phyloP scores from a whole-genome alignment of 53 echinoderm and acorn worm genomes.

The Holothuria scabra region DNA sequence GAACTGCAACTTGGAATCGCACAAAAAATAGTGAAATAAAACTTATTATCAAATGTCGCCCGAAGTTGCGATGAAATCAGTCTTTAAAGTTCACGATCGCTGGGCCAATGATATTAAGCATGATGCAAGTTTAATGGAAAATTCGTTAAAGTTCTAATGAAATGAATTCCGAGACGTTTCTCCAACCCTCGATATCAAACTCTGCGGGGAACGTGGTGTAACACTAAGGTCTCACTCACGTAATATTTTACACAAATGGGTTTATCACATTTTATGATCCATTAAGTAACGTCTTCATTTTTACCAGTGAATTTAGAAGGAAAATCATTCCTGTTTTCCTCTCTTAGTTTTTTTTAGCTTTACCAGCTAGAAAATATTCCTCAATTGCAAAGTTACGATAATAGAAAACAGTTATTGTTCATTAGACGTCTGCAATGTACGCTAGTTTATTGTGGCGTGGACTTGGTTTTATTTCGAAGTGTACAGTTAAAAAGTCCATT shows the following conservation, averaged over 20 bases:
- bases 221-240: neutral
- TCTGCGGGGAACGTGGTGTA: slow-evolving; percentile 19
- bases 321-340: slow-evolving; percentile 1
- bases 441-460: slow-evolving; percentile 31
- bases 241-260: slow-evolving; percentile 40
- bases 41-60: slow-evolving; percentile 36
- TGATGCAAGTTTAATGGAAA: slow-evolving; percentile 24
- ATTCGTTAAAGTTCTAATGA: slow-evolving; percentile 40
- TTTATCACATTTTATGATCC: slow-evolving; percentile 32
- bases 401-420: slow-evolving; percentile 25
- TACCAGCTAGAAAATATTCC: neutral
- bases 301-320: slow-evolving; percentile 21
- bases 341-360: neutral
- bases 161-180: slow-evolving; percentile 17
- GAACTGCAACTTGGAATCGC: neutral
- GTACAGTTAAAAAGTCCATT: slow-evolving; percentile 35
- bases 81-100: slow-evolving; percentile 41
- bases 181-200: slow-evolving; percentile 4
- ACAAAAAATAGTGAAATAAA: slow-evolving; percentile 29
- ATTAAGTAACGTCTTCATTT: slow-evolving; percentile 31
- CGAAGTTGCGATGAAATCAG: slow-evolving; percentile 20
- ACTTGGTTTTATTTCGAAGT: neutral
- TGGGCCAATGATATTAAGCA: slow-evolving; percentile 39
- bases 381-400: slow-evolving; percentile 23
- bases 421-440: slow-evolving; percentile 34